A percentile compares a stretch with the other conserved stretches of the same genome.
Evolutionary conservation across 2,113 vertebrate genomes (phyloP).

Genomic region (Myotis davidii): DNA sequence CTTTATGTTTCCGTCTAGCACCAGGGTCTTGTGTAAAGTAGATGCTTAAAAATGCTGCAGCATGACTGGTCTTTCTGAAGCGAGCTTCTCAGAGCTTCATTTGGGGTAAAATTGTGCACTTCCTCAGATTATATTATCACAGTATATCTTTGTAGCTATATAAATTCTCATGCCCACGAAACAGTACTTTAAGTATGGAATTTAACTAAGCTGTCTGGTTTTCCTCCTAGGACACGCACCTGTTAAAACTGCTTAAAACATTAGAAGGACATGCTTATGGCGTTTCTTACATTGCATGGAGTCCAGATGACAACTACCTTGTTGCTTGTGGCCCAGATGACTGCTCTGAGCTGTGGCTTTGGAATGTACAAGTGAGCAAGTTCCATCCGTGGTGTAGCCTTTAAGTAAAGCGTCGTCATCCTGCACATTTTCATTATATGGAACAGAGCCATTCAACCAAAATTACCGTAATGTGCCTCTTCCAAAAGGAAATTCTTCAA

Average conservation of each 20-base stretch:
- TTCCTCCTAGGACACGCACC: conserved; percentile 91
- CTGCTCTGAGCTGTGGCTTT: conserved; percentile 99
- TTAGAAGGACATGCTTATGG: conserved; percentile 98
- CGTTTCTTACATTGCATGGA: conserved; percentile 98
- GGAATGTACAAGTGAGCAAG: conserved; percentile 94
- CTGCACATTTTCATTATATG: not conserved
- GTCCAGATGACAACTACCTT: conserved; percentile 96
- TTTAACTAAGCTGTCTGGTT: conserved; percentile 52
- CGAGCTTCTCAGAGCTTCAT: not conserved
- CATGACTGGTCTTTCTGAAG: not conserved
- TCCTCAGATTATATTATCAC: not conserved
- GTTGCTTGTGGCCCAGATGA: conserved; percentile 98
- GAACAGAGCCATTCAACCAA: not conserved
- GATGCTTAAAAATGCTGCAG: not conserved
- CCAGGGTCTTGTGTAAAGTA: not conserved
- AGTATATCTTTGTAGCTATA: not conserved
- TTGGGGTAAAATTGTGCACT: not conserved
- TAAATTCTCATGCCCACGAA: not conserved
- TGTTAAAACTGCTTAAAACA: conserved; percentile 95
- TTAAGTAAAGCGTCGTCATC: not conserved
- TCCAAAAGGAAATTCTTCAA: not conserved
- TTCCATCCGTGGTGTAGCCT: conserved; percentile 1
- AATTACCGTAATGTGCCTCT: not conserved
- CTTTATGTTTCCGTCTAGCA: not conserved
- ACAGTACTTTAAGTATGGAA: not conserved